Evolutionary conservation across 1,140 invertebrate species (phyloP), one percentile per base, ranked within the genome.

Genomic region (Triops cancriformis): DNA sequence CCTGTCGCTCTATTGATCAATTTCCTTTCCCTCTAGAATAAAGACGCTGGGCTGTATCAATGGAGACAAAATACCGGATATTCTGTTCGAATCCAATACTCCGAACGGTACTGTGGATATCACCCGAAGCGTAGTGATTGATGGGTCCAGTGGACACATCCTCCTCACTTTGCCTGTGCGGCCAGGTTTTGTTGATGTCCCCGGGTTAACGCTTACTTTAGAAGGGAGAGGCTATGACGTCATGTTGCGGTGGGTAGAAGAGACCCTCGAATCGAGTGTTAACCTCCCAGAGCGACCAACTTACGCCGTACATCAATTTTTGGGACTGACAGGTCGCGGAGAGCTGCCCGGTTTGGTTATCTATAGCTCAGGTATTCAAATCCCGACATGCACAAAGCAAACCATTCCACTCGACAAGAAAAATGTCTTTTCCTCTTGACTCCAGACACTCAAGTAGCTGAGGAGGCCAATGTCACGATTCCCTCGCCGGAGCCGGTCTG

Each of bases 31-130:
- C 7, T 7, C 31, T 37, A 37, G 31, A 37, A 37, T 37, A 37
- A 37, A 37, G 31, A 37, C 31, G 1, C 51, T 64, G 0, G 51
- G 51, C 14, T 64, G 51, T 14, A 1, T 64, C 51, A 64, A 64
- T 64, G 51, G 51, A 14, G 51, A 64, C 51, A 64, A 64, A 64
- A 64, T 64, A 64, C 51, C 51, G 14, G 51, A 64, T 23, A 64
- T 64, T 64, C 51, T 64, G 14, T 64, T 64, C n/a, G 51, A 64
- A 64, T 64, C 51, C 51, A 64, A 64, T 64, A 64, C 51, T 64
- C 51, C 51, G 5, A 64, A 64, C 23, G 51, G 51, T 18, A 64
- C 51, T 64, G 51, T 23, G 51, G 51, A 64, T 64, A 64, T 64
- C 51, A 64, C 51, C 18, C 51, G 51, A 64, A 64, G 51, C 23